Base-by-base conservation (phyloP, 2,113 vertebrate species). In the Pelobates fuscus region DNA sequence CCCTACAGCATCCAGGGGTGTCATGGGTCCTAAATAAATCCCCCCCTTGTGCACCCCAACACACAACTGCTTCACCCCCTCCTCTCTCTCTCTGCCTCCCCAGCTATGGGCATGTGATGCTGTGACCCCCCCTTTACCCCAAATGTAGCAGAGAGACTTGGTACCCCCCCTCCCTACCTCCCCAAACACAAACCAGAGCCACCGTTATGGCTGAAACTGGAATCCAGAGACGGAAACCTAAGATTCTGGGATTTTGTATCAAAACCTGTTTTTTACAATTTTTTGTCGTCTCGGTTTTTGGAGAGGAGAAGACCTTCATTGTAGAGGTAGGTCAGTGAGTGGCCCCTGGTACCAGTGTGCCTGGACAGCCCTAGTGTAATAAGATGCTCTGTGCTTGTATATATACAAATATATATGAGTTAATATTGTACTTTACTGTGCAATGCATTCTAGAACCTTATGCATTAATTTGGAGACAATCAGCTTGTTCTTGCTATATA, bases 291-390 rank as follows among this genome's bases (percentile, higher is more conserved):
- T 52, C 72, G 0, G 64, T 76, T 1, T 43, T 41, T 18, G 72
- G 72, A 18, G 72, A 76, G 21, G 72, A 76, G 64, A 67, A 60
- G 72, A 67, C 72, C 64, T 76, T 76, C 72, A 76, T 76, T n/a
- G 72, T 67, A 17, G 64, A 67, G 72, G 72, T 76, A 76, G 64
- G 64, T 76, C 64, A 67, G 8, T 26, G 44, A 3, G 21, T 20
- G 21, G 11, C 57, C 1, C 12, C 11, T 41, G 44, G 17, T 7
- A 41, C 7, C 37, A n/a, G 7, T 2, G 37, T 41, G 37, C 7
- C 37, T 8, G 37, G 7, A 41, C 11, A 11, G 46, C 46, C 12
- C 18, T 3, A 49, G 18, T 10, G 46, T 10, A 52, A 52, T n/a
- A 52, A 17, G 4, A 52, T 52, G 46, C 12, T 1, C 4, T 17